phyloP scores from a whole-genome alignment of 2,113 vertebrate species.

The Chrysochloris asiatica region DNA sequence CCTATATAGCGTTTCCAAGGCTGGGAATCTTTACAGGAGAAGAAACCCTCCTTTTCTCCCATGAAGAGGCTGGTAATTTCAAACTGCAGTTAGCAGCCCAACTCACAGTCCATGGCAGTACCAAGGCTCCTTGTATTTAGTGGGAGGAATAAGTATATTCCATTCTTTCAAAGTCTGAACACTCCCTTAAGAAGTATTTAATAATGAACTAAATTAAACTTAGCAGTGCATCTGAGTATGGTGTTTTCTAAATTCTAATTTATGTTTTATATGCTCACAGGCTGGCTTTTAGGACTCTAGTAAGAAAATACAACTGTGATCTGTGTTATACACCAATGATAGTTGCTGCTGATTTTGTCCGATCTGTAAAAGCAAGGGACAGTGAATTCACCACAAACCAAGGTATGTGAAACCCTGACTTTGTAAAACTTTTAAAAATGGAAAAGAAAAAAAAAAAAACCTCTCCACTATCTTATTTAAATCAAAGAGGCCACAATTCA shows the following conservation, averaged over 20 bases:
- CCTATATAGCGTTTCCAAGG: no score
- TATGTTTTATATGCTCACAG: slow-evolving; percentile 81
- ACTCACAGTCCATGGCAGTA: no score
- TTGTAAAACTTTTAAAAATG: slow-evolving; percentile 10
- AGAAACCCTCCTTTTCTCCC: no score
- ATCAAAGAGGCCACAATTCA: slow-evolving; percentile 7
- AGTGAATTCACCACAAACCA: slow-evolving; percentile 97
- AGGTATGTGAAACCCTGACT: slow-evolving; percentile 82
- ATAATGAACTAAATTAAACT: slow-evolving; percentile 43
- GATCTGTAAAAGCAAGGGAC: slow-evolving; percentile 96
- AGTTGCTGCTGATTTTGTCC: slow-evolving; percentile 94
- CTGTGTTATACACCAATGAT: slow-evolving; percentile 99
- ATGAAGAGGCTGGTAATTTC: no score
- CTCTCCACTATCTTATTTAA: neutral
- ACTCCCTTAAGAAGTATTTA: slow-evolving; percentile 44
- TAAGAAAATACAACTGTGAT: slow-evolving; percentile 95
- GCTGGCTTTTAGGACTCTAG: slow-evolving; percentile 94
- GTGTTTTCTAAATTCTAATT: slow-evolving; percentile 61
- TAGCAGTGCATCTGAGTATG: neutral
- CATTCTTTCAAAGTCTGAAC: neutral
- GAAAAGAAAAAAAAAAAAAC: neutral
- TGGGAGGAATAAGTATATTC: neutral
- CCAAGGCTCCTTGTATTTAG: no score
- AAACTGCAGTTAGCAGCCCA: no score
- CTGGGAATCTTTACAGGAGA: no score